Base-by-base conservation (phyloP, 35 echinoderm and acorn worm genomes). In the Lytechinus pictus region DNA sequence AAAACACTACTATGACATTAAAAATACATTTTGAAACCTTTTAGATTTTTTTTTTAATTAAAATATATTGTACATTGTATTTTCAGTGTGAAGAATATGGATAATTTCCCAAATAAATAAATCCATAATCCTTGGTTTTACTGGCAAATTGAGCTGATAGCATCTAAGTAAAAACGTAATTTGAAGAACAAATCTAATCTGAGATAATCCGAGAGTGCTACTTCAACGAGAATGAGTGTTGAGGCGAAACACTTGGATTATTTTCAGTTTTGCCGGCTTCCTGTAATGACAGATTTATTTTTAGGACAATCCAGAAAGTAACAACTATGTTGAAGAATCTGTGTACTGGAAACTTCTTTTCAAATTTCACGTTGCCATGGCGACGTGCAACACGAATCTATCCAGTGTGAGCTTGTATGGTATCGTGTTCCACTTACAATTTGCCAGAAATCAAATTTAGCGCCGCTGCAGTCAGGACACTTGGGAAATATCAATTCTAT, bases 371-470 rank as follows among this genome's bases (percentile, higher is more conserved):
- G 88, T 90, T 90, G 28, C 88, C 88, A 90, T 90, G 88, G 88
- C 29, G 52, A 52, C 28, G 9, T 54, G 88, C 88, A 90, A 52
- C 88, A 52, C 52, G 88, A 54, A 90, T 44, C 29, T 79, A 79
- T 79, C 66, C 66, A 19, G 88, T 52, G 88, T 90, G 33, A 44
- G 28, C 88, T 54, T 14, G 88, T 90, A 44, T 12, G 29, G 52
- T 90, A 52, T 90, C 88, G 27, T 54, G 88, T 90, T 90, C 27
- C 88, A 90, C 88, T 90, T 54, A 52, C 28, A 21, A 90, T 90
- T 90, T 90, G 88, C 16, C 28, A 90, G 88, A 90, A 90, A 90
- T 90, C 88, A 90, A 90, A 90, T 90, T 90, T 90, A 52, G 88
- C 88, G 10, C 24, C 24, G 88, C 28, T 90, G 28, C 88, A 44